Conservation (phyloP, 2,797 vertebrate genomes). For the Molothrus ater region DNA sequence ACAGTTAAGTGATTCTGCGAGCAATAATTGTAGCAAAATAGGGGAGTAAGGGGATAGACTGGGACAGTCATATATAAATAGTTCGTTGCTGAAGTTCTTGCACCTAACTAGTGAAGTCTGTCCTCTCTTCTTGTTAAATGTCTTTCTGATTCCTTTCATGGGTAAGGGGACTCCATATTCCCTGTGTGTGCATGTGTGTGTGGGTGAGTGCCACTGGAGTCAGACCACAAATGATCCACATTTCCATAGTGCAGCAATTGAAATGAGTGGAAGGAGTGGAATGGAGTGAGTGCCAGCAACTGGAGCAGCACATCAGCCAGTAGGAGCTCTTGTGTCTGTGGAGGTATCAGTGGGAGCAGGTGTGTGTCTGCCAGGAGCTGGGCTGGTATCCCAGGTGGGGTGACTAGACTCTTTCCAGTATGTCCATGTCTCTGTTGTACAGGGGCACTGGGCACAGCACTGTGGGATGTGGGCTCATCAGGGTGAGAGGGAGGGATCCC, state of each 20-base stretch:
- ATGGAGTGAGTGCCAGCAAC: background rate
- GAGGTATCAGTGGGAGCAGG: too few relatives aligned
- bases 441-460: background rate
- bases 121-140: background rate
- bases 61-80: background rate
- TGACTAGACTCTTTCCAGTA: background rate
- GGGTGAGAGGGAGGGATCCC: background rate
- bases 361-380: background rate
- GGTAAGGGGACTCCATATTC: background rate
- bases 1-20: background rate
- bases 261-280: background rate
- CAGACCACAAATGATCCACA: background rate
- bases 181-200: background rate
- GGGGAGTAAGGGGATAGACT: background rate
- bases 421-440: background rate
- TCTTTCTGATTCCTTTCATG: background rate
- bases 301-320: background rate
- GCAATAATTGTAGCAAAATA: background rate
- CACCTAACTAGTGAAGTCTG: background rate
- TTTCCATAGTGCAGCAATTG: background rate
- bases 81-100: background rate
- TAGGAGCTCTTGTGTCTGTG: accelerated
- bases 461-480: background rate
- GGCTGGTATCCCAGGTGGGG: background rate
- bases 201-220: background rate